Conservation (phyloP, 2,888 invertebrate species). For the Apodemia zela region DNA sequence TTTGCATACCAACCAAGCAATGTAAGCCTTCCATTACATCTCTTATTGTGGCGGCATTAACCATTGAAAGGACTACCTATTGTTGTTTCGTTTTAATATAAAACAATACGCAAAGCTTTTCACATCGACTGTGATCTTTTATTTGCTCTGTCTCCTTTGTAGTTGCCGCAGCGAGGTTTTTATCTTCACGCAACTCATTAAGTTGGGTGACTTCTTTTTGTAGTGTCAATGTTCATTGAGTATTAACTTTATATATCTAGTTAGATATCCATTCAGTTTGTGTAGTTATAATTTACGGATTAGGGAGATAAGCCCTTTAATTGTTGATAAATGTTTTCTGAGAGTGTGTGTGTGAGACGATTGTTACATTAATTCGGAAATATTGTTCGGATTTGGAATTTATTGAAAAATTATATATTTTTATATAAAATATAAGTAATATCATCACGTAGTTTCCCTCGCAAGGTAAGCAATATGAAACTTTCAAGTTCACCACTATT, state of each 20-base stretch:
- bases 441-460: too few relatives aligned
- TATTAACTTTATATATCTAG: slow-evolving; percentile 31
- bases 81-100: slow-evolving; percentile 78
- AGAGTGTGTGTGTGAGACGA: background rate
- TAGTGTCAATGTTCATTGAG: slow-evolving; percentile 41
- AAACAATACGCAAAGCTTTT: slow-evolving; percentile 75
- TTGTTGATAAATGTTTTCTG: background rate
- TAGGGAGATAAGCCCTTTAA: background rate
- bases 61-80: slow-evolving; percentile 79
- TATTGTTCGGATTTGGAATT: background rate
- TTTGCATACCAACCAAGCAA: slow-evolving; percentile 29
- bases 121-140: slow-evolving; percentile 63
- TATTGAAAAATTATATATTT: too few relatives aligned
- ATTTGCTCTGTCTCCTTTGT: slow-evolving; percentile 65
- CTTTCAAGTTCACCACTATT: too few relatives aligned
- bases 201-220: slow-evolving; percentile 46
- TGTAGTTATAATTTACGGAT: slow-evolving; percentile 13
- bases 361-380: background rate
- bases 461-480: too few relatives aligned
- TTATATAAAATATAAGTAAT: too few relatives aligned
- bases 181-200: slow-evolving; percentile 71
- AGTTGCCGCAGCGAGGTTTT: slow-evolving; percentile 63
- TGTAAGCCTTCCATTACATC: slow-evolving; percentile 44
- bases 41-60: slow-evolving; percentile 73
- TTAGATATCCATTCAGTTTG: slow-evolving; percentile 26